Evolutionary conservation across 2,888 invertebrate genomes (phyloP).

Genomic region (Megaustenia siamemsis): DNA sequence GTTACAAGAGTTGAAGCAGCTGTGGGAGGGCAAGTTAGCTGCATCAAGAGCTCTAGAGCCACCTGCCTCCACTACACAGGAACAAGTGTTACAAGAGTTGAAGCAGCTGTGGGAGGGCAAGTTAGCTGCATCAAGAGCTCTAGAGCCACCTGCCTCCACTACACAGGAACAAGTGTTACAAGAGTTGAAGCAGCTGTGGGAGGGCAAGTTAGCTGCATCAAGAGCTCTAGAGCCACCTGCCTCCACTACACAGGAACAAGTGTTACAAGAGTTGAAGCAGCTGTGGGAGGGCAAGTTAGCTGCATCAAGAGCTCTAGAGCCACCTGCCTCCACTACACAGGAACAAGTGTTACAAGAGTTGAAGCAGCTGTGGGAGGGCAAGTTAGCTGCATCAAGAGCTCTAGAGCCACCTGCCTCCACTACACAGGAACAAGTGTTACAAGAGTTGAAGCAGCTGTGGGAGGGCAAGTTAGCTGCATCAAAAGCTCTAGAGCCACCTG

Average conservation of each 20-base stretch:
- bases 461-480: constrained; percentile 45
- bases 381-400: constrained; percentile 92
- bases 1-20: too few relatives aligned
- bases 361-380: constrained; percentile 93
- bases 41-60: constrained; percentile 94
- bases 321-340: neutral
- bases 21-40: constrained; percentile 94
- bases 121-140: too few relatives aligned
- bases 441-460: constrained; percentile 94
- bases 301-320: too few relatives aligned
- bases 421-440: constrained; percentile 90
- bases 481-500: neutral
- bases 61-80: constrained; percentile 83
- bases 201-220: constrained; percentile 91
- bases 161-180: too few relatives aligned
- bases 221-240: constrained; percentile 91
- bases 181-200: constrained; percentile 93
- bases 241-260: constrained; percentile 87
- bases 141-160: neutral
- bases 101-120: constrained; percentile 85
- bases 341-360: too few relatives aligned
- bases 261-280: constrained; percentile 95
- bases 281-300: constrained; percentile 62
- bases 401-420: constrained; percentile 87
- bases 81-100: constrained; percentile 95